phyloP scores from a whole-genome alignment of 1,140 invertebrate genomes.

The roundworm (Caenorhabditis elegans) region DNA sequence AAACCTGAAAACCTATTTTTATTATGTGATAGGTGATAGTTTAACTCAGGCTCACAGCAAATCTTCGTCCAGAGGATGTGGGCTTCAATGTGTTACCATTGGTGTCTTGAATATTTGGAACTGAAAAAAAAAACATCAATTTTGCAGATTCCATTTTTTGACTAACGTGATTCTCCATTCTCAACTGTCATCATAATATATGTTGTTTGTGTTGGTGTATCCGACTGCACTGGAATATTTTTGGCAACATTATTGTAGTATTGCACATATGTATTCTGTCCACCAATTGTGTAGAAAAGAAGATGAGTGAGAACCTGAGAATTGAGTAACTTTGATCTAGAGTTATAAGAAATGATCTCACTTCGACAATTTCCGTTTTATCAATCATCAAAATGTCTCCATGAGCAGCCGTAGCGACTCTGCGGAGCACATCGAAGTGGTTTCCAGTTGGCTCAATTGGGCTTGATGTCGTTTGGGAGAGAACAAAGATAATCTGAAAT shows the following conservation, averaged over 20 bases:
- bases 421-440: constrained; percentile 1
- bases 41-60: neutral
- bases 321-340: too few species aligned
- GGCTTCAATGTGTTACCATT: neutral
- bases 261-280: neutral
- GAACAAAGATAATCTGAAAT: neutral
- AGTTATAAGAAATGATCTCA: too few species aligned
- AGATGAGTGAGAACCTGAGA: neutral
- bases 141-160: too few species aligned
- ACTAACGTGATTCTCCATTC: neutral
- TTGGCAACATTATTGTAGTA: neutral
- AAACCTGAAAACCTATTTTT: neutral
- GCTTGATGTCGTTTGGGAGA: neutral
- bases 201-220: neutral
- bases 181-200: neutral
- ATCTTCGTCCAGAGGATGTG: neutral
- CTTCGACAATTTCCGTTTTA: neutral
- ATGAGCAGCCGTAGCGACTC: neutral
- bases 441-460: neutral
- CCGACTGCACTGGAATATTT: neutral
- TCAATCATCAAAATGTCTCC: constrained; percentile 17
- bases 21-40: neutral
- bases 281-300: neutral
- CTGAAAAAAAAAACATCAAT: neutral
- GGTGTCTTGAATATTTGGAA: neutral